Evolutionary conservation across 2,797 vertebrate genomes (phyloP), one percentile per base, ranked within the genome.

Genomic region (Hirundo rustica): DNA sequence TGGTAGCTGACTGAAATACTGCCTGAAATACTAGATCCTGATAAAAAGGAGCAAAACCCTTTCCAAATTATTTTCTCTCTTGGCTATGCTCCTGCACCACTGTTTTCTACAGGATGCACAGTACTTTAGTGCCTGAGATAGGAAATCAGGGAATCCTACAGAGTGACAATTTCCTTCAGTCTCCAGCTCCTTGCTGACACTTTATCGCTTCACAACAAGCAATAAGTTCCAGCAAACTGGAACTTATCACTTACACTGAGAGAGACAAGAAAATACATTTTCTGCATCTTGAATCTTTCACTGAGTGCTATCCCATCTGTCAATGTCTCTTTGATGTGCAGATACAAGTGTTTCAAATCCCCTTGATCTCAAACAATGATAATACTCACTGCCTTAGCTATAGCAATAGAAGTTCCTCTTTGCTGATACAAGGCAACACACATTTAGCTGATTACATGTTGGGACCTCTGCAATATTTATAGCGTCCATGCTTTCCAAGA

Each of bases 321-420:
- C 75, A 92, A 32, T 66, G 12, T 83, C 70, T 88, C 86, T 93
- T 77, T 82, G 80, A 94, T 92, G 76, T 53, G 64, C 62, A 88
- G 70, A 76, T 60, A 66, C 3, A 64, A 66, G 16, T 36, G 5
- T 25, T 9, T 84, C 79, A 89, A 83, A 67, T 85, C 74, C 71
- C 25, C 71, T 87, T 79, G 27, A 75, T 70, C 74, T 92, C 88
- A 70, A 42, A 62, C 12, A 70, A 70, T 36, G 6, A 40, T 50
- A 45, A 45, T 29, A 53, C 55, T 82, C 51, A 30, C n/a, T 70
- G 6, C 36, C 29, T 72, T 72, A 55, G 36, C 55, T 50, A 27
- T 3, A 53, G 55, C 38, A 88, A 71, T 18, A 48, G n/a, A 73
- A 82, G 17, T 58, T 78, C 30, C 51, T 55, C 23, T 73, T 75